phyloP scores from a whole-genome alignment of 2,888 invertebrate genomes.

The Gari tellinella region DNA sequence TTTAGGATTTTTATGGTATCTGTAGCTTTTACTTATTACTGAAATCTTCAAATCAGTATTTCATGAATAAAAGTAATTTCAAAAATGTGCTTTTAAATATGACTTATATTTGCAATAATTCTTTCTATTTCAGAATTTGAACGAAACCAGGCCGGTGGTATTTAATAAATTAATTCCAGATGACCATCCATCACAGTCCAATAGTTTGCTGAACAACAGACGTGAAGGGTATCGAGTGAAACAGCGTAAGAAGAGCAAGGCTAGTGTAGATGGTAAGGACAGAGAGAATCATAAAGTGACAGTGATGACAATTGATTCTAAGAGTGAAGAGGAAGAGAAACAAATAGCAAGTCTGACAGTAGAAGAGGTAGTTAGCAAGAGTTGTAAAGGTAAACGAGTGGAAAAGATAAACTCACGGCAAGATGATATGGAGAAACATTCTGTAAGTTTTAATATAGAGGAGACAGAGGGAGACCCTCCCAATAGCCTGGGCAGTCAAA shows the following conservation, averaged over 20 bases:
- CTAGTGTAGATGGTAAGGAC: slow-evolving; percentile 60
- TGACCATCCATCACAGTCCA: slow-evolving; percentile 13
- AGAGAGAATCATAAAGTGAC: slow-evolving; percentile 67
- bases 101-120: neutral
- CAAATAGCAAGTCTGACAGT: slow-evolving; percentile 67
- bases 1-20: too few relatives aligned
- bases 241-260: slow-evolving; percentile 67
- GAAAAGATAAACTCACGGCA: slow-evolving; percentile 43
- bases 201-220: slow-evolving; percentile 13
- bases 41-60: too few relatives aligned
- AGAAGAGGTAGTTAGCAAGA: slow-evolving; percentile 69
- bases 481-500: slow-evolving; percentile 38
- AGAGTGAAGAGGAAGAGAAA: slow-evolving; percentile 66
- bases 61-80: too few relatives aligned
- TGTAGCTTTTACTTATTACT: too few relatives aligned
- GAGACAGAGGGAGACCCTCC: slow-evolving; percentile 24
- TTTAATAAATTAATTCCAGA: slow-evolving; percentile 68
- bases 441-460: slow-evolving; percentile 45
- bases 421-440: slow-evolving; percentile 50
- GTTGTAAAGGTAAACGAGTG: slow-evolving; percentile 26
- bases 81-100: neutral
- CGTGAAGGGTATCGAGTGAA: slow-evolving; percentile 70
- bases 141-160: slow-evolving; percentile 76
- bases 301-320: slow-evolving; percentile 70
- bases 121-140: slow-evolving; percentile 66